Percentiles rank a stretch among this genome's conserved stretches.
Evolutionary conservation across 2,113 vertebrate species (phyloP).

Genomic region (Semnopithecus entellus): DNA sequence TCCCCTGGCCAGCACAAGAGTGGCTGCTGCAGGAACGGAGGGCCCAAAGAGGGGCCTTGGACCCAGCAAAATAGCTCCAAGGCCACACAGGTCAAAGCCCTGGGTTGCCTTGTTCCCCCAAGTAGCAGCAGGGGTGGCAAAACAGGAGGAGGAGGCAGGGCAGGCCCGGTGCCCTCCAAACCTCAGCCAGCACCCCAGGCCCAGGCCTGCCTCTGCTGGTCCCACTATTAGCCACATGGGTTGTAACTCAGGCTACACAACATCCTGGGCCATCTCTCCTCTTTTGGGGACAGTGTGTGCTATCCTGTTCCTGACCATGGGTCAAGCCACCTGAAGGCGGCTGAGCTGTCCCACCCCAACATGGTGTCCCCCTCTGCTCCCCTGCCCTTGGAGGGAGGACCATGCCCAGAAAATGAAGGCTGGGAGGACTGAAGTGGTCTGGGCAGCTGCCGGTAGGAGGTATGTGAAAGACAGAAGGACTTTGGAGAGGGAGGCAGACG

Average conservation of each 20-base stretch:
- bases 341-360: too few species aligned
- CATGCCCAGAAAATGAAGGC: not conserved
- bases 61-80: not conserved
- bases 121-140: too few species aligned
- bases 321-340: not conserved
- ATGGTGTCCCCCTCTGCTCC: not conserved
- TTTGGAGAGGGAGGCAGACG: not conserved
- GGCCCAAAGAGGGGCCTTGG: not conserved
- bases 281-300: not conserved
- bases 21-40: not conserved
- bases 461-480: not conserved
- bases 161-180: not conserved
- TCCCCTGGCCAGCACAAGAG: not conserved
- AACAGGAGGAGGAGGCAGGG: not conserved
- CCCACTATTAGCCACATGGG: not conserved
- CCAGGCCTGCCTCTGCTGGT: not conserved
- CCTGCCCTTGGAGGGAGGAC: too few species aligned
- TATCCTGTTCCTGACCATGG: not conserved
- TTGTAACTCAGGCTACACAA: not conserved
- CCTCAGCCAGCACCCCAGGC: not conserved
- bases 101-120: not conserved
- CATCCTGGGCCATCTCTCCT: not conserved
- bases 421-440: not conserved
- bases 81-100: accelerated
- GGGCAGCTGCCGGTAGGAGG: not conserved